phyloP scores from a whole-genome alignment of 2,888 invertebrate species.

The Molorchus minor region DNA sequence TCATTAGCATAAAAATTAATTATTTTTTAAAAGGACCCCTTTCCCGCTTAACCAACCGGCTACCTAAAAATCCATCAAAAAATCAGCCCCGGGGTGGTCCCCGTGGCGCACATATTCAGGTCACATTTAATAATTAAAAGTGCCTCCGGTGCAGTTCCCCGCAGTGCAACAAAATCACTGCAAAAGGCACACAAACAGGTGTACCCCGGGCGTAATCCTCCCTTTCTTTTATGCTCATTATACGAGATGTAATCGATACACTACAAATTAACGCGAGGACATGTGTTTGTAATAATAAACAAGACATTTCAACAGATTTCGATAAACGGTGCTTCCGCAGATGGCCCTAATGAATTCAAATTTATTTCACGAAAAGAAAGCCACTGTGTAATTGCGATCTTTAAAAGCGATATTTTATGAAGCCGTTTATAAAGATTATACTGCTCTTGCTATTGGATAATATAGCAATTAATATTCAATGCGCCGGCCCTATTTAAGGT shows the following conservation, averaged over 20 bases:
- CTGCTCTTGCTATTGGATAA: slow-evolving; percentile 41
- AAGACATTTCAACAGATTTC: slow-evolving; percentile 56
- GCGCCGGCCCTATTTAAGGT: slow-evolving; percentile 23
- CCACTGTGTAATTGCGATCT: slow-evolving; percentile 51
- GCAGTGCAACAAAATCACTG: slow-evolving; percentile 27
- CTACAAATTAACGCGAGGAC: slow-evolving; percentile 43
- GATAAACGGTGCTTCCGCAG: slow-evolving; percentile 51
- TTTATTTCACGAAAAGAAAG: slow-evolving; percentile 53
- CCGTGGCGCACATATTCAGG: slow-evolving; percentile 14
- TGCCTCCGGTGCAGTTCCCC: slow-evolving; percentile 20
- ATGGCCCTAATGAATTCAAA: slow-evolving; percentile 54
- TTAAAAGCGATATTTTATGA: slow-evolving; percentile 55
- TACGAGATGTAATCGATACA: slow-evolving; percentile 32
- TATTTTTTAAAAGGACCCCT: slow-evolving; percentile 4
- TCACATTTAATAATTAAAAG: slow-evolving; percentile 18
- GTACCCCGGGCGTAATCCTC: slow-evolving; percentile 24
- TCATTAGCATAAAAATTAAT: slow-evolving; percentile 14
- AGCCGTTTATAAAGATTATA: slow-evolving; percentile 46
- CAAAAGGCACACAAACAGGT: slow-evolving; percentile 28
- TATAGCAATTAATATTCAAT: slow-evolving; percentile 33
- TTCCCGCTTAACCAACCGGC: neutral
- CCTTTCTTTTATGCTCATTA: slow-evolving; percentile 31
- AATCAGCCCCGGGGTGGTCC: slow-evolving; percentile 25
- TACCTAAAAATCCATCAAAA: slow-evolving; percentile 8
- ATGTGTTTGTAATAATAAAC: slow-evolving; percentile 50